Conservation (phyloP, 2,888 invertebrate genomes). For the Nipponacmea schrenckii region DNA sequence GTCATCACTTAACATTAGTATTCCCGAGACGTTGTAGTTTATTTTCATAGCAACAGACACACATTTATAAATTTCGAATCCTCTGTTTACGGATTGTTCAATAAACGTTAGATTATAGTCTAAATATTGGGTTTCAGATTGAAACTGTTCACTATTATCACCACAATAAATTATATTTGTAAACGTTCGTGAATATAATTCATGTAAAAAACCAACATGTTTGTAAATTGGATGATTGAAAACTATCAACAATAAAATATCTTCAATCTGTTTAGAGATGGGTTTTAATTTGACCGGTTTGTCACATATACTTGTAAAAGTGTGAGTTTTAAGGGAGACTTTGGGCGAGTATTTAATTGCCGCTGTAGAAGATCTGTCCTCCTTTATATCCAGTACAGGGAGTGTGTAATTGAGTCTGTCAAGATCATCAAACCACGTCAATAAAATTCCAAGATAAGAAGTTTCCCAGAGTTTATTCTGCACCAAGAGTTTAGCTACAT, state of each 20-base stretch:
- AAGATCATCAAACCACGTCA: neutral
- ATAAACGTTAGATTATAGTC: neutral
- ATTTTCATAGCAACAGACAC: neutral
- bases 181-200: neutral
- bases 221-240: neutral
- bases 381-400: too few relatives aligned
- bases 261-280: neutral
- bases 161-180: neutral
- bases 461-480: too few relatives aligned
- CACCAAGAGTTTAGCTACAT: neutral
- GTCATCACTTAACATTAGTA: constrained; percentile 4
- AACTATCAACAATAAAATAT: neutral
- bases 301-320: too few relatives aligned
- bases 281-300: too few relatives aligned
- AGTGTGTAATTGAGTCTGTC: neutral
- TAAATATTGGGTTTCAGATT: neutral
- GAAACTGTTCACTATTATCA: neutral
- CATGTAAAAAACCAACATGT: neutral
- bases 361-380: too few relatives aligned
- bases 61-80: neutral
- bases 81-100: neutral
- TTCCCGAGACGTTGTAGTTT: neutral
- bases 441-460: neutral
- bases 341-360: neutral
- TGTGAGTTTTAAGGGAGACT: neutral